Evolutionary conservation across 1,140 invertebrate species (phyloP).

Genomic region (Aphaenogaster floridana): DNA sequence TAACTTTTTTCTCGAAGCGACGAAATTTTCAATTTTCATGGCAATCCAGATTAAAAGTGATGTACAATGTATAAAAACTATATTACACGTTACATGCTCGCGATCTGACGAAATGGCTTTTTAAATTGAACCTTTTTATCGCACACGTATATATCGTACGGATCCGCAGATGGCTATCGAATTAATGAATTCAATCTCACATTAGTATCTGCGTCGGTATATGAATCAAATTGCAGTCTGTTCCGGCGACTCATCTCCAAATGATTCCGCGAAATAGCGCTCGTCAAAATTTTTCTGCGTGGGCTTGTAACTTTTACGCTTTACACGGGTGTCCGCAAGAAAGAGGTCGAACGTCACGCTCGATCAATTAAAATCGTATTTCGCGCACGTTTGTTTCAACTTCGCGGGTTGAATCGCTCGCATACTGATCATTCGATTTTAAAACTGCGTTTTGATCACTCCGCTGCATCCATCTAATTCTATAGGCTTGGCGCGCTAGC

Average conservation of each 20-base stretch:
- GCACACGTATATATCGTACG: not conserved
- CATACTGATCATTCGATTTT: not conserved
- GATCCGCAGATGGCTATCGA: not conserved
- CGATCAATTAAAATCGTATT: conserved; percentile 29
- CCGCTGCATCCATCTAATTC: not conserved
- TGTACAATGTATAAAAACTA: not conserved
- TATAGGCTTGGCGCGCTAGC: not conserved
- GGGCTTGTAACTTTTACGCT: not conserved
- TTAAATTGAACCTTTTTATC: conserved; percentile 31
- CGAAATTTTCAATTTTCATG: not conserved
- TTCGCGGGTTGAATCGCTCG: not conserved
- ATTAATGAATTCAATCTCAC: conserved; percentile 30
- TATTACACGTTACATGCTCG: not conserved
- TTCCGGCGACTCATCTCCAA: not conserved
- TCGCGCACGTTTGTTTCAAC: not conserved
- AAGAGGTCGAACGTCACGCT: not conserved
- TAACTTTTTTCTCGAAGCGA: not conserved
- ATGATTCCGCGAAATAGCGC: not conserved
- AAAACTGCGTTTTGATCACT: conserved; percentile 15
- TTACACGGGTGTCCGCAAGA: not conserved
- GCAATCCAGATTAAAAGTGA: not conserved
- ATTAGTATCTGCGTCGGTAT: not conserved
- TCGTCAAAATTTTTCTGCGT: conserved; percentile 7
- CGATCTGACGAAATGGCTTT: not conserved
- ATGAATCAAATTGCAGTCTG: not conserved